phyloP scores from a whole-genome alignment of 2,888 invertebrate genomes.

The Malthinus flaveolus region DNA sequence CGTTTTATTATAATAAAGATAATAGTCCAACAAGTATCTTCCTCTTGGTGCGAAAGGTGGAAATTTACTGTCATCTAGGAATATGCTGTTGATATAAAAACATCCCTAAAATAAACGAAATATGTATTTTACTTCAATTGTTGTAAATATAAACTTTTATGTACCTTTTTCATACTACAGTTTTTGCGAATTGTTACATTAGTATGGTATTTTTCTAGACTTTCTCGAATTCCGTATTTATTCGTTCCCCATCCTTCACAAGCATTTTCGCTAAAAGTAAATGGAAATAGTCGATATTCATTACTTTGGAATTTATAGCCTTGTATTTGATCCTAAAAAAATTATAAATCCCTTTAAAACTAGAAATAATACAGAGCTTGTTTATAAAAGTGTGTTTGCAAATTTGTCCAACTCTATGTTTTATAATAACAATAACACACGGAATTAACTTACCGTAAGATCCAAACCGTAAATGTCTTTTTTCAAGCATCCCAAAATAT shows the following conservation, averaged over 20 bases:
- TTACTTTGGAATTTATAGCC: not conserved
- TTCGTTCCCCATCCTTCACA: not conserved
- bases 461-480: not conserved
- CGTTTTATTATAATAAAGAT: not conserved
- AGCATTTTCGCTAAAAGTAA: not conserved
- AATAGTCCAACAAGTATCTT: not conserved
- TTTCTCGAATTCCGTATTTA: not conserved
- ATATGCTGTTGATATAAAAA: not conserved
- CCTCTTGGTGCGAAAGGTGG: not conserved
- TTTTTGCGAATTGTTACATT: not conserved
- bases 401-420: no score
- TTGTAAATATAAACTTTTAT: not conserved
- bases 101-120: no score
- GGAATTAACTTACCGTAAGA: not conserved
- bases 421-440: no score
- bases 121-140: no score
- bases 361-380: no score
- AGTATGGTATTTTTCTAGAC: not conserved
- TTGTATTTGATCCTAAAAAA: not conserved
- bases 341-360: no score
- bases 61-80: not conserved
- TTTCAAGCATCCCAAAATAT: not conserved
- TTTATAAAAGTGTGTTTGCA: no score
- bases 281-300: not conserved
- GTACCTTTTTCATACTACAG: not conserved